Conservation (phyloP, 2,113 vertebrate species). For the Balaenoptera acutorostrata region DNA sequence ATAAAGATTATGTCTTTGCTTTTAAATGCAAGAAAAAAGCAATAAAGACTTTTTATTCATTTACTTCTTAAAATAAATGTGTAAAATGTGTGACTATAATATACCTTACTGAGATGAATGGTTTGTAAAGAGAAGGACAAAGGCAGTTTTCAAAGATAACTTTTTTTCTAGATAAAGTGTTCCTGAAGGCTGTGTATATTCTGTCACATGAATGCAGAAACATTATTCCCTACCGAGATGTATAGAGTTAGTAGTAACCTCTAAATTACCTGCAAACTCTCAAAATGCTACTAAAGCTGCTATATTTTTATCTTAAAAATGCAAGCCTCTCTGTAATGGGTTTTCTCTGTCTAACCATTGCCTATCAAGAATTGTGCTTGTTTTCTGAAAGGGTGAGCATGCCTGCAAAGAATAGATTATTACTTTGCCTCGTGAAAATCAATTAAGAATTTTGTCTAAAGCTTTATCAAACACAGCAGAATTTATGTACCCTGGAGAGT, state of each 20-base stretch:
- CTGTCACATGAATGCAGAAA: constrained; percentile 6
- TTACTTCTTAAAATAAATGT: background rate
- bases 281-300: background rate
- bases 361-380: background rate
- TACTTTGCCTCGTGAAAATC: constrained; percentile 63
- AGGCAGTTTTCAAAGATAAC: background rate
- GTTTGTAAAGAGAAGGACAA: background rate
- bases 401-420: constrained; percentile 55
- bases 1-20: background rate
- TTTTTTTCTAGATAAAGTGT: background rate
- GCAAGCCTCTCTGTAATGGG: background rate
- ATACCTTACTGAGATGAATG: background rate
- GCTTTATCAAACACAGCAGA: background rate
- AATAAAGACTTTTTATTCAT: background rate
- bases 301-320: constrained; percentile 58
- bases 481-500: background rate
- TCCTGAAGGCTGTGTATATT: background rate
- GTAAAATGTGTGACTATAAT: background rate
- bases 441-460: constrained; percentile 67
- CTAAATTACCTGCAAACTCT: constrained; percentile 60
- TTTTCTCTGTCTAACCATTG: background rate
- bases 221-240: background rate
- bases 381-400: constrained; percentile 12
- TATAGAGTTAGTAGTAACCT: constrained; percentile 30
- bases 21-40: background rate